These are phyloP conservation scores for Sporophila hypoxantha DNA, from an alignment of 2,113 vertebrate genomes.

Conservation along the genomic window DNA sequence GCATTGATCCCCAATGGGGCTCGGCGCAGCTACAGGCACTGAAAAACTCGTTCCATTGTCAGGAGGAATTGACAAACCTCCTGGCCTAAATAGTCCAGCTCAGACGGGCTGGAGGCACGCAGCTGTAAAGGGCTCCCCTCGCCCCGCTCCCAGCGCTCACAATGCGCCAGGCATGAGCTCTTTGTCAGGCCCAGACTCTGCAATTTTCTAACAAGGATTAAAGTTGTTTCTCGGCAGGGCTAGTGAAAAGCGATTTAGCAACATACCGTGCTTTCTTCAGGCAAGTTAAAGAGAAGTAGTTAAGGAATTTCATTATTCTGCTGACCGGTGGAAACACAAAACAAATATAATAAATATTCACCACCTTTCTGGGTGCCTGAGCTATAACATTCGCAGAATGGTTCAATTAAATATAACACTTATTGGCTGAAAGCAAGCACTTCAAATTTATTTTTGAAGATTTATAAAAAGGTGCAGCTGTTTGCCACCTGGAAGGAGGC, in stretches of 20 bases:
- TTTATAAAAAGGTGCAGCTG: conserved; percentile 70
- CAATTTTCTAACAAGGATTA: conserved; percentile 87
- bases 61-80: conserved; percentile 82
- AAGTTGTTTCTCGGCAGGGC: conserved; percentile 78
- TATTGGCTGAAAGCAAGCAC: conserved; percentile 46
- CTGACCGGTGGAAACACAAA: conserved; percentile 64
- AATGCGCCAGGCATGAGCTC: conserved; percentile 80
- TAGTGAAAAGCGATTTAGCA: conserved; percentile 80
- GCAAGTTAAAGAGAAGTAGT: conserved; percentile 80
- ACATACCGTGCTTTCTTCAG: conserved; percentile 78
- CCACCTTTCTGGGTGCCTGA: conserved; percentile 39
- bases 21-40: conserved; percentile 74
- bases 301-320: conserved; percentile 80
- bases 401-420: conserved; percentile 66
- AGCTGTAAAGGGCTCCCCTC: conserved; percentile 82
- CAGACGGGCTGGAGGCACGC: conserved; percentile 76
- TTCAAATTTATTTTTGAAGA: conserved; percentile 64
- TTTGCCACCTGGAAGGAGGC: conserved; percentile 75
- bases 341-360: conserved; percentile 78
- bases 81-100: conserved; percentile 80
- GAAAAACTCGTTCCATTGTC: conserved; percentile 81
- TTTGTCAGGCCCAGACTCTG: conserved; percentile 80
- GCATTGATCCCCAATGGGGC: conserved; percentile 82
- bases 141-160: conserved; percentile 67
- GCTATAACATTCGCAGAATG: conserved; percentile 47